Conservation (phyloP, 2,113 vertebrate species). For the Miniopterus natalensis region DNA sequence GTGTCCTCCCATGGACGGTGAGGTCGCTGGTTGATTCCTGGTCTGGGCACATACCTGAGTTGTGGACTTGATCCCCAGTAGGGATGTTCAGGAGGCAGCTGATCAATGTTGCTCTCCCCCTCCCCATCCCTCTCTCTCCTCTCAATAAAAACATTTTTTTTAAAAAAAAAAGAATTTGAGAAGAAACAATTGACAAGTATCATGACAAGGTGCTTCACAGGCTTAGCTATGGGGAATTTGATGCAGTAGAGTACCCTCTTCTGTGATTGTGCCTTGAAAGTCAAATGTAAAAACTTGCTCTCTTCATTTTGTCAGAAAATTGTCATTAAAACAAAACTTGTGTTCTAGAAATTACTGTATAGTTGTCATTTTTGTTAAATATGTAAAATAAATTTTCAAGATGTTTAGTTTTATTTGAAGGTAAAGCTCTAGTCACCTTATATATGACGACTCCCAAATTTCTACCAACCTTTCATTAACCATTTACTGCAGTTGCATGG, state of each 20-base stretch:
- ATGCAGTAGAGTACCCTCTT: neutral
- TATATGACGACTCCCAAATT: neutral
- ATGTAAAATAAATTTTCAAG: slow-evolving; percentile 16
- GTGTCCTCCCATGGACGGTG: too few relatives aligned
- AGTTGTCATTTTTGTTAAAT: slow-evolving; percentile 42
- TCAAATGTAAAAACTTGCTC: neutral
- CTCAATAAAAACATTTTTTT: too few relatives aligned
- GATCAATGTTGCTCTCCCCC: too few relatives aligned
- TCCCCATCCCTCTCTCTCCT: too few relatives aligned
- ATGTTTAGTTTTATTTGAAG: neutral
- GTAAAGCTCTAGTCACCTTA: slow-evolving; percentile 18
- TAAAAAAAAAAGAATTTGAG: neutral
- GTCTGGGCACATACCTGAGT: too few relatives aligned
- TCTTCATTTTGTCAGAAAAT: slow-evolving; percentile 23
- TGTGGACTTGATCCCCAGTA: too few relatives aligned
- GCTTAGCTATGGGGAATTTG: neutral
- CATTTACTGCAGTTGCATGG: neutral
- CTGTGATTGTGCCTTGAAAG: neutral
- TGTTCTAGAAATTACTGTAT: neutral
- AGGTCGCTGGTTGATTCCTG: too few relatives aligned
- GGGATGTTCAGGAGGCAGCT: too few relatives aligned
- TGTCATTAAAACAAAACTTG: neutral
- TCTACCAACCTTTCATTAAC: neutral
- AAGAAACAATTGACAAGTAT: neutral
- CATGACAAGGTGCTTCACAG: neutral